A percentile compares a stretch with the other conserved stretches of the same genome.
phyloP scores from a whole-genome alignment of 2,113 vertebrate species.

The Fregata magnificens region DNA sequence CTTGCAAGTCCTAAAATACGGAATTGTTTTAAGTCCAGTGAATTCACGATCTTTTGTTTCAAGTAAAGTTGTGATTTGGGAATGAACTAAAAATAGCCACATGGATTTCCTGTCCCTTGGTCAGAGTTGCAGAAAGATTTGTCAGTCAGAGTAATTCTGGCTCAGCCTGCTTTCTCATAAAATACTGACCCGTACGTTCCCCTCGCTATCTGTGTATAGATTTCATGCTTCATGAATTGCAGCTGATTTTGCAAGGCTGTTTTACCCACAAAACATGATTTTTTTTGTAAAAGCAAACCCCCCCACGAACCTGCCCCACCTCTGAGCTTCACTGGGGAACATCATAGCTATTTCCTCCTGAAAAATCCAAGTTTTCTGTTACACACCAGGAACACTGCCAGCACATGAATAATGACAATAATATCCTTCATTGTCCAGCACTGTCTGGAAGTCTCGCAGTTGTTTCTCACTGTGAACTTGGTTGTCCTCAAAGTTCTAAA shows the following conservation, averaged over 20 bases:
- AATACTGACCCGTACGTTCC: neutral
- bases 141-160: neutral
- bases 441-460: neutral
- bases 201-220: neutral
- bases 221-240: neutral
- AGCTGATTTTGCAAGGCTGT: neutral
- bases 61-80: neutral
- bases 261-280: neutral
- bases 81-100: neutral
- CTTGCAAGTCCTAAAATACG: neutral
- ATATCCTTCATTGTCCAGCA: neutral
- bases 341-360: neutral
- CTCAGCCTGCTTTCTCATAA: neutral
- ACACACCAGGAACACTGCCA: accelerated
- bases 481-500: neutral
- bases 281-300: neutral
- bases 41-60: neutral
- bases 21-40: neutral
- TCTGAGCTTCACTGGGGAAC: neutral
- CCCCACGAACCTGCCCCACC: neutral
- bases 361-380: neutral
- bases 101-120: neutral
- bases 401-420: neutral
- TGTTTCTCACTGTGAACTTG: neutral
- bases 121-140: neutral